phyloP scores from a whole-genome alignment of 2,797 vertebrate genomes.

The Epinephelus awoara region DNA sequence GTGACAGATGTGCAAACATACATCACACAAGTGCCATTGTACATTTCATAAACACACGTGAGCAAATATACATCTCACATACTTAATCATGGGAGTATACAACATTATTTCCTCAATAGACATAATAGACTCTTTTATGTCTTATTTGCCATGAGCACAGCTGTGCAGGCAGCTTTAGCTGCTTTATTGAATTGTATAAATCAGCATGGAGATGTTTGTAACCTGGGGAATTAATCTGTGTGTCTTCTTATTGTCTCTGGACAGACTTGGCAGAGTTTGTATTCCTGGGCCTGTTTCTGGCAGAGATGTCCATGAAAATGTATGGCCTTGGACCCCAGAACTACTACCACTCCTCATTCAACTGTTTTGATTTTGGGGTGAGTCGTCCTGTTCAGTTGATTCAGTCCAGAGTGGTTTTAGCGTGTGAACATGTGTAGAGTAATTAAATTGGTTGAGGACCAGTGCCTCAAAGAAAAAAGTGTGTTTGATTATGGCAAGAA shows the following conservation, averaged over 20 bases:
- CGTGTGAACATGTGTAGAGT: not conserved
- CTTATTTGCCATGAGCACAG: slow-evolving; percentile 37
- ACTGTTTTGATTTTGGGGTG: slow-evolving; percentile 98
- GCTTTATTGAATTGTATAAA: slow-evolving; percentile 27
- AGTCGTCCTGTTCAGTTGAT: slow-evolving; percentile 63
- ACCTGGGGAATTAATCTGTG: slow-evolving; percentile 39
- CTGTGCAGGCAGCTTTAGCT: slow-evolving; percentile 16
- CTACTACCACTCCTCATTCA: slow-evolving; percentile 98
- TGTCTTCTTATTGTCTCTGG: slow-evolving; percentile 31
- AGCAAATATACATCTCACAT: slow-evolving; percentile 28
- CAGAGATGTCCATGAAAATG: slow-evolving; percentile 98
- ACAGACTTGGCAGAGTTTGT: slow-evolving; percentile 98
- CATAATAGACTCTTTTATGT: slow-evolving; percentile 29
- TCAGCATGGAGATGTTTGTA: slow-evolving; percentile 34
- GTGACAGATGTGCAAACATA: slow-evolving; percentile 14
- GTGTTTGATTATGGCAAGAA: not conserved
- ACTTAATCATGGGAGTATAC: slow-evolving; percentile 5
- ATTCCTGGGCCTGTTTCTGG: slow-evolving; percentile 96
- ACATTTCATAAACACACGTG: slow-evolving; percentile 11
- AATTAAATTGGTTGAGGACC: not conserved
- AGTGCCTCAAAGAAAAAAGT: not conserved
- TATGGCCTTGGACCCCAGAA: slow-evolving; percentile 95
- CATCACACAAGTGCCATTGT: not conserved
- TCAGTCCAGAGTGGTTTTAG: not conserved
- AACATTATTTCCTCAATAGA: slow-evolving; percentile 30